Evolutionary conservation across 2,113 vertebrate species (phyloP).

Genomic region (Danionella cerebrum): DNA sequence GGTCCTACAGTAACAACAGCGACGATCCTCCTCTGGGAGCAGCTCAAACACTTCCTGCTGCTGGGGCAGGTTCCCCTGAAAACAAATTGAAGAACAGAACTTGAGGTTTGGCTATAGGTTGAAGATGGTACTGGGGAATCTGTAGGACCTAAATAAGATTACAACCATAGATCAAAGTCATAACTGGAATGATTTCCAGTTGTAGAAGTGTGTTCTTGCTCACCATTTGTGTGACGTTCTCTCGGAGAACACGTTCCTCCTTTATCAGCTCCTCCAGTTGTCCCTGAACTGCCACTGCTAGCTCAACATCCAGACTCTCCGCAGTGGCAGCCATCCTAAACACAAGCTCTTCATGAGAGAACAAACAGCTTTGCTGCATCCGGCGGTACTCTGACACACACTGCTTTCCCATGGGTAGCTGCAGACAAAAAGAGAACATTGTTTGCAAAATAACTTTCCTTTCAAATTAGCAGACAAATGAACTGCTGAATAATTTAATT

Average conservation of each 20-base stretch:
- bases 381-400: constrained; percentile 91
- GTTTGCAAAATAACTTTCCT: too few species aligned
- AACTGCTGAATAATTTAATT: too few species aligned
- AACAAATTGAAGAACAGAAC: too few species aligned
- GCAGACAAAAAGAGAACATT: not conserved
- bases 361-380: constrained; percentile 89
- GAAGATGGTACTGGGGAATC: too few species aligned
- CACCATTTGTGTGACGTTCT: constrained; percentile 79
- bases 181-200: too few species aligned
- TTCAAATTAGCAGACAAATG: too few species aligned
- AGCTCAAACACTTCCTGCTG: constrained; percentile 97
- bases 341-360: constrained; percentile 94
- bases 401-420: constrained; percentile 90
- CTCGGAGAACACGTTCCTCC: constrained; percentile 81
- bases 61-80: constrained; percentile 85
- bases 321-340: constrained; percentile 98
- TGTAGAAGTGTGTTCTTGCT: constrained; percentile 20
- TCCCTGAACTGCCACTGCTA: constrained; percentile 87
- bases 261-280: constrained; percentile 88
- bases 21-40: constrained; percentile 91
- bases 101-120: too few species aligned
- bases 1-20: constrained; percentile 91
- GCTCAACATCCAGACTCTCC: constrained; percentile 89
- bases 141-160: too few species aligned
- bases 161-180: too few species aligned